These are phyloP conservation scores for Matsumyia berberina DNA, from an alignment of 2,888 invertebrate species.

Conservation along the genomic window DNA sequence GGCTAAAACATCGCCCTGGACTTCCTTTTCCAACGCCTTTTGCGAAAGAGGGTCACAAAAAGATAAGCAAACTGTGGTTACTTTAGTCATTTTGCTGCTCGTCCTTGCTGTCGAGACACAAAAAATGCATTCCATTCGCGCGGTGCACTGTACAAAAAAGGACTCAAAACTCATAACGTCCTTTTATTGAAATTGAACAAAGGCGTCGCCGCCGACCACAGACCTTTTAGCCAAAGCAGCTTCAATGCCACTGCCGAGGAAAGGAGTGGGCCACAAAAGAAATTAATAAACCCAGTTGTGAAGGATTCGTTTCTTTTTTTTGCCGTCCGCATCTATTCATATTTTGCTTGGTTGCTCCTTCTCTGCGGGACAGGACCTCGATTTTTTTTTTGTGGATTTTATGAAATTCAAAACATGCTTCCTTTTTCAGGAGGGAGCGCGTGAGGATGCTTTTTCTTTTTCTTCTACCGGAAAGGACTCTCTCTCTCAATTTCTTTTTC, in stretches of 20 bases:
- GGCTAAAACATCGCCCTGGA: not conserved
- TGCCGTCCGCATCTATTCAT: not conserved
- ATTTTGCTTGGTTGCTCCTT: not conserved
- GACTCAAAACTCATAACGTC: constrained; percentile 29
- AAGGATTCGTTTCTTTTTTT: constrained; percentile 13
- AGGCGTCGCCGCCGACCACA: constrained; percentile 1
- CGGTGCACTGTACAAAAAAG: not conserved
- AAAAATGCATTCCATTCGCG: constrained; percentile 32
- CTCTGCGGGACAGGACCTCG: constrained; percentile 5
- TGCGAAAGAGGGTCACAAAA: not conserved
- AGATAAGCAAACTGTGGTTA: not conserved
- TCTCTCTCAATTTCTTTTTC: constrained; percentile 11
- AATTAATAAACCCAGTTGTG: constrained; percentile 50
- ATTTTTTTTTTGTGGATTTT: constrained; percentile 28
- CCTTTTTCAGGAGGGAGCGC: constrained; percentile 1
- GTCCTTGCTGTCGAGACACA: not conserved
- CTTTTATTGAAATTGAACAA: constrained; percentile 45
- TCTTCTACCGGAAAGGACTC: constrained; percentile 1
- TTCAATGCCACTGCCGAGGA: not conserved
- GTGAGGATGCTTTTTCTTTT: not conserved
- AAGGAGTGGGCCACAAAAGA: constrained; percentile 8
- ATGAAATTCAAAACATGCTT: constrained; percentile 29
- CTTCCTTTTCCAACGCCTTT: not conserved
- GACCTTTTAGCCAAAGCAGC: constrained; percentile 33
- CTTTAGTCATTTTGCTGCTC: not conserved